These are phyloP conservation scores for Bufo bufo DNA, from an alignment of 2,113 vertebrate genomes.

Conservation along the genomic window DNA sequence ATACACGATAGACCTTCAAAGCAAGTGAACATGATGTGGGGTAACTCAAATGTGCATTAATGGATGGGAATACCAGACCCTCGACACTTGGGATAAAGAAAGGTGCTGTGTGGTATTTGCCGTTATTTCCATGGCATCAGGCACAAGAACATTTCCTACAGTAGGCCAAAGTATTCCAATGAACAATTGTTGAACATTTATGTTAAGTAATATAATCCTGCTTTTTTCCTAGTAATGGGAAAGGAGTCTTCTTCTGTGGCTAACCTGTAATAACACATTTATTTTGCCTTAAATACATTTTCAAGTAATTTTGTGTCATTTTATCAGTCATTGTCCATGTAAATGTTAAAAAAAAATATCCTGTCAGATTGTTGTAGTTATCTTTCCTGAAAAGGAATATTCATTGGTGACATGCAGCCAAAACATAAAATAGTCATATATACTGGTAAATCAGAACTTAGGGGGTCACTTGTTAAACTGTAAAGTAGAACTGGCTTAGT, in stretches of 20 bases:
- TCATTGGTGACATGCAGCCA: background rate
- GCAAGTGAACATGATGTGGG: constrained; percentile 48
- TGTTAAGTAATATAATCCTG: constrained; percentile 57
- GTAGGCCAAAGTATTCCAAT: constrained; percentile 76
- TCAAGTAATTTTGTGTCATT: constrained; percentile 68
- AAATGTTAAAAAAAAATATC: background rate
- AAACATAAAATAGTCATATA: background rate
- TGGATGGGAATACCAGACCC: background rate
- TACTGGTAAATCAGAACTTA: background rate
- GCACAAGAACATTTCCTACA: constrained; percentile 66
- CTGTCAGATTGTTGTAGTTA: background rate
- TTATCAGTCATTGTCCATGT: constrained; percentile 3
- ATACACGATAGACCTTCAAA: background rate
- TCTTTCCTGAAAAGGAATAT: background rate
- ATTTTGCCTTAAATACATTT: constrained; percentile 80
- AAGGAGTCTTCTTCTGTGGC: constrained; percentile 69
- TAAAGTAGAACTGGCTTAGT: too few relatives aligned
- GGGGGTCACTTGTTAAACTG: too few relatives aligned
- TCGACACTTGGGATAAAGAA: constrained; percentile 10
- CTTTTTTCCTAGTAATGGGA: constrained; percentile 69
- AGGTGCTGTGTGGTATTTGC: constrained; percentile 57
- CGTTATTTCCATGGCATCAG: constrained; percentile 58
- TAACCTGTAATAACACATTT: constrained; percentile 77
- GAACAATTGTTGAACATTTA: constrained; percentile 61
- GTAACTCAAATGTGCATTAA: constrained; percentile 54